These are phyloP conservation scores for Nymphalis polychloros DNA, from an alignment of 2,888 invertebrate genomes.

Conservation along the genomic window DNA sequence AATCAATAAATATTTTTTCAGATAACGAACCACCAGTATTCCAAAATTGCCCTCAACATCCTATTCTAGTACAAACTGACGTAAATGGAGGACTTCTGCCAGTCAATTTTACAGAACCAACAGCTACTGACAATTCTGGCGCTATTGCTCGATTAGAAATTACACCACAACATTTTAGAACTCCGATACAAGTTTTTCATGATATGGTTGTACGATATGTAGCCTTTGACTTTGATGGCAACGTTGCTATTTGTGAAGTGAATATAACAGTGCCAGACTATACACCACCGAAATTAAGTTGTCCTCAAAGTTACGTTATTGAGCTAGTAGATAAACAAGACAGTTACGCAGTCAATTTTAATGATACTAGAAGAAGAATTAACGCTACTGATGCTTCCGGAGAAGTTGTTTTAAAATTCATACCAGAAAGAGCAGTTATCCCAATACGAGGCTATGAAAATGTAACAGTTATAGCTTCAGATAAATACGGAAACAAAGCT, in stretches of 20 bases:
- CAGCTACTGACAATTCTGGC: slow-evolving; percentile 97
- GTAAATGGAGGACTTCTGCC: slow-evolving; percentile 93
- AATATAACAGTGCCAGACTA: slow-evolving; percentile 97
- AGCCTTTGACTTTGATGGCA: slow-evolving; percentile 98
- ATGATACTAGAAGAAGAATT: slow-evolving; percentile 91
- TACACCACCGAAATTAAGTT: slow-evolving; percentile 93
- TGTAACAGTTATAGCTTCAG: slow-evolving; percentile 93
- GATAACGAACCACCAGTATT: slow-evolving; percentile 98
- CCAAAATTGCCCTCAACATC: slow-evolving; percentile 97
- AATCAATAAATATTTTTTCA: slow-evolving; percentile 52
- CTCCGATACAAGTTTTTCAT: slow-evolving; percentile 92
- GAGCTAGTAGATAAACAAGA: slow-evolving; percentile 95
- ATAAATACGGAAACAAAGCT: slow-evolving; percentile 93
- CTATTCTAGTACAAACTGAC: slow-evolving; percentile 93
- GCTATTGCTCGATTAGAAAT: slow-evolving; percentile 96
- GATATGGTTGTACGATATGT: slow-evolving; percentile 97
- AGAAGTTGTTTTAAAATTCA: slow-evolving; percentile 90
- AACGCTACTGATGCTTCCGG: slow-evolving; percentile 94
- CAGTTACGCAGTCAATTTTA: slow-evolving; percentile 94
- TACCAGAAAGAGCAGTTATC: slow-evolving; percentile 92
- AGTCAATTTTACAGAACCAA: slow-evolving; percentile 96
- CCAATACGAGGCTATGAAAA: slow-evolving; percentile 94
- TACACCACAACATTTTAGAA: slow-evolving; percentile 94
- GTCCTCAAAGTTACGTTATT: slow-evolving; percentile 96
- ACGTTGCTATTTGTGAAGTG: slow-evolving; percentile 98